These are phyloP conservation scores for Mnemiopsis leidyi DNA, from an alignment of 37 sponge, comb jelly and placozoan genomes.

Conservation along the genomic window DNA sequence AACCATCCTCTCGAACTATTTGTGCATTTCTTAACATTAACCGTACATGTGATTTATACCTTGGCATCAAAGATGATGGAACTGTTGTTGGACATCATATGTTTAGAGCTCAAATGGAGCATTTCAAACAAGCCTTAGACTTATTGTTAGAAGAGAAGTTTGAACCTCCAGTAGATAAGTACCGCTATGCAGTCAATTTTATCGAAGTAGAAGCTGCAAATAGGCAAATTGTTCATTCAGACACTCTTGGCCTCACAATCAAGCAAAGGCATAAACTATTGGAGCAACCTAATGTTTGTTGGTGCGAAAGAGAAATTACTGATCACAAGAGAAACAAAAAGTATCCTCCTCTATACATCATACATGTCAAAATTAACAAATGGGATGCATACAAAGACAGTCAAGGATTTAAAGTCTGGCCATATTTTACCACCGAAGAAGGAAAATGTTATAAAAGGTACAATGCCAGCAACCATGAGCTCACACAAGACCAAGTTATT, in stretches of 20 bases:
- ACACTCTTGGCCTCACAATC: not conserved
- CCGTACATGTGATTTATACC: conserved; percentile 1
- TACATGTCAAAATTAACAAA: not conserved
- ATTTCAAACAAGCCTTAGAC: not conserved
- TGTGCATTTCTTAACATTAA: conserved; percentile 59
- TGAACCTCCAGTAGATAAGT: conserved; percentile 24
- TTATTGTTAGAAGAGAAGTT: not conserved
- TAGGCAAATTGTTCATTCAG: not conserved
- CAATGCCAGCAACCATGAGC: conserved; percentile 44
- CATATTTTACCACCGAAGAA: conserved; percentile 42
- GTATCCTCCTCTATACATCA: conserved; percentile 7
- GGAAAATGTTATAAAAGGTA: conserved; percentile 54
- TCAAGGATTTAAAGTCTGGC: conserved; percentile 6
- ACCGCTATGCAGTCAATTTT: conserved; percentile 29
- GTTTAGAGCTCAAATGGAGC: conserved; percentile 45
- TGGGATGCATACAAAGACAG: conserved; percentile 5
- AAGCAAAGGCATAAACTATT: conserved; percentile 28
- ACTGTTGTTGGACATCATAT: conserved; percentile 20
- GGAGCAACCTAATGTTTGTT: conserved; percentile 14
- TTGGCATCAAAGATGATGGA: conserved; percentile 60
- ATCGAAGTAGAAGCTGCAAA: not conserved
- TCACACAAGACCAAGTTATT: conserved; percentile 5
- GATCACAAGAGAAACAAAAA: not conserved
- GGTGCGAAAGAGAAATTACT: conserved; percentile 21
- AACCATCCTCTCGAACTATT: conserved; percentile 40